Conservation (phyloP, 2,888 invertebrate genomes). For the Lypha dubia region DNA sequence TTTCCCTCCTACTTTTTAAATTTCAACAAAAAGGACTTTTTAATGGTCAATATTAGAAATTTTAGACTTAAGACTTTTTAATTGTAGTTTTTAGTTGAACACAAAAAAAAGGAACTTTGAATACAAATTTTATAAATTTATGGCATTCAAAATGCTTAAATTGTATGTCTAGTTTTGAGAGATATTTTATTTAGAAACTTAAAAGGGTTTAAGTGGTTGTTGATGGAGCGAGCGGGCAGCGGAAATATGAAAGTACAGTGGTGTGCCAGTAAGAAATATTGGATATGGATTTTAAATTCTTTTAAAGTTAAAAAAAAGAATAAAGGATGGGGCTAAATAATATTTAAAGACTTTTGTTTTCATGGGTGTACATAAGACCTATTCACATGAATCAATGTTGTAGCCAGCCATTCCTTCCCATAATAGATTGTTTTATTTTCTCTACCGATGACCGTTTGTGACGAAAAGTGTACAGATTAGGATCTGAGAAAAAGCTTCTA, state of each 20-base stretch:
- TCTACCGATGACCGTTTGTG: no score
- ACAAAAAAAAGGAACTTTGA: slow-evolving; percentile 74
- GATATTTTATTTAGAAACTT: slow-evolving; percentile 36
- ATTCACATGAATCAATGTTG: no score
- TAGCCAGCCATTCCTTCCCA: no score
- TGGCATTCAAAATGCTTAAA: slow-evolving; percentile 81
- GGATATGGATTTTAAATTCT: background rate
- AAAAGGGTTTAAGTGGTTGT: slow-evolving; percentile 25
- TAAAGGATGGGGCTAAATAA: no score
- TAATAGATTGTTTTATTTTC: no score
- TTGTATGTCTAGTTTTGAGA: slow-evolving; percentile 37
- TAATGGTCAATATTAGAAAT: slow-evolving; percentile 62
- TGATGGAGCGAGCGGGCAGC: no score
- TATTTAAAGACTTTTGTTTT: no score
- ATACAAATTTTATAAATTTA: slow-evolving; percentile 81
- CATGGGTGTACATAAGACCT: no score
- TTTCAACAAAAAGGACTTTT: slow-evolving; percentile 28
- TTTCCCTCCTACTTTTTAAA: slow-evolving; percentile 47
- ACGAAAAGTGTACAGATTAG: no score
- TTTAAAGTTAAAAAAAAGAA: no score
- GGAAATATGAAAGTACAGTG: slow-evolving; percentile 17
- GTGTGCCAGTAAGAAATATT: background rate
- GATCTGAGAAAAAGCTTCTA: no score
- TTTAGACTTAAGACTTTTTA: slow-evolving; percentile 57
- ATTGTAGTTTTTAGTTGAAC: slow-evolving; percentile 53